Conservation (phyloP, 2,797 vertebrate genomes). For the Lutjanus campechanus region DNA sequence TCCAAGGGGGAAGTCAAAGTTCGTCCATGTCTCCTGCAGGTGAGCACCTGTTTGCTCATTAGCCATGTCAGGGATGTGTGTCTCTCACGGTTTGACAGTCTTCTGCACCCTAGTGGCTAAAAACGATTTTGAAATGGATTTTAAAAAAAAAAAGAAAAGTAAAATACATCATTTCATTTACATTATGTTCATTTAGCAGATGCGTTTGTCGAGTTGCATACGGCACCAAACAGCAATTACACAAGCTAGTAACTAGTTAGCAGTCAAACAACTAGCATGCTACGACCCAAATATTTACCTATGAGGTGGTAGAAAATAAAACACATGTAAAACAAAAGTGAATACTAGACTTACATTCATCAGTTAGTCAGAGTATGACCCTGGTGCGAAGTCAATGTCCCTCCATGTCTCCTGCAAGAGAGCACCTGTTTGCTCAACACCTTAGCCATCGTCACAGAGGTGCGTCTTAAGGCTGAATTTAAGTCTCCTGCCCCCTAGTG, state of each 20-base stretch:
- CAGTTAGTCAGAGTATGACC: not conserved
- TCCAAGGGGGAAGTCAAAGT: not conserved
- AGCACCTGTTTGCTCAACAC: not conserved
- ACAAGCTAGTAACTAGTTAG: no score
- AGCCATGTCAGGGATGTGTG: not conserved
- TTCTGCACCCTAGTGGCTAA: constrained; percentile 29
- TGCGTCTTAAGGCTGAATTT: not conserved
- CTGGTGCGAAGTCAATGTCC: not conserved
- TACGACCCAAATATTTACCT: not conserved
- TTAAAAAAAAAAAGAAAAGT: no score
- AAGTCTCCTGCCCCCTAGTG: constrained; percentile 31
- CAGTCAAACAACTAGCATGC: not conserved
- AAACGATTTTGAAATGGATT: not conserved
- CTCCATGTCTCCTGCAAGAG: not conserved
- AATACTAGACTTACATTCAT: constrained; percentile 16
- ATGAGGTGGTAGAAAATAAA: not conserved
- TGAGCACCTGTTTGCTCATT: not conserved
- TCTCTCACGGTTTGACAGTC: no score
- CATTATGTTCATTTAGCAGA: no score
- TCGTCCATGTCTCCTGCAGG: not conserved
- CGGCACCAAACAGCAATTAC: no score
- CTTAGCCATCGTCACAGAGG: not conserved
- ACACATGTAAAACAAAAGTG: not conserved
- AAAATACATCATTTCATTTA: no score
- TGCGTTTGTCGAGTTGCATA: no score